phyloP scores from a whole-genome alignment of 2,888 invertebrate genomes.

The Craniophora ligustri region DNA sequence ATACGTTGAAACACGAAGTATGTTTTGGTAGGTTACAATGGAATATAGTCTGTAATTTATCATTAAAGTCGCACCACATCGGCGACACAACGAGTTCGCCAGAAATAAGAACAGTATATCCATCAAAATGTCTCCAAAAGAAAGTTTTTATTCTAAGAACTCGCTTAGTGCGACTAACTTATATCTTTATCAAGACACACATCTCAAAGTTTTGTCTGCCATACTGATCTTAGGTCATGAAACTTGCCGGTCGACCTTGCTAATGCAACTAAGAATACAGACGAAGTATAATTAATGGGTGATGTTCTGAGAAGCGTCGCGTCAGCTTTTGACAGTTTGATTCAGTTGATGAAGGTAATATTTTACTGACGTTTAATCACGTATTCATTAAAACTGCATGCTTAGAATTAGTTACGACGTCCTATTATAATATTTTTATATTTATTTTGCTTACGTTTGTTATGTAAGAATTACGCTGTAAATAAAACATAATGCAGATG shows the following conservation, averaged over 20 bases:
- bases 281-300: slow-evolving; percentile 38
- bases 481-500: slow-evolving; percentile 24
- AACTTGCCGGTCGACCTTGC: slow-evolving; percentile 44
- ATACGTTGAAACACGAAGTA: slow-evolving; percentile 3
- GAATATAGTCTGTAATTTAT: slow-evolving; percentile 20
- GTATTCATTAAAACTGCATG: slow-evolving; percentile 30
- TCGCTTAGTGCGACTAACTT: slow-evolving; percentile 30
- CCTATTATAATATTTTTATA: slow-evolving; percentile 13
- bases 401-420: slow-evolving; percentile 23
- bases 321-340: slow-evolving; percentile 61
- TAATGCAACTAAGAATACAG: slow-evolving; percentile 28
- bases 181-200: slow-evolving; percentile 41
- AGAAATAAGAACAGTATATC: slow-evolving; percentile 44
- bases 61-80: slow-evolving; percentile 14
- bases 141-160: slow-evolving; percentile 52
- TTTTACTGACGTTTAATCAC: slow-evolving; percentile 57
- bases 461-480: slow-evolving; percentile 20
- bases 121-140: slow-evolving; percentile 52
- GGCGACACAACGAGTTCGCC: slow-evolving; percentile 32
- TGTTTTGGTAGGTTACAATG: slow-evolving; percentile 7
- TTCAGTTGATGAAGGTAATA: slow-evolving; percentile 64
- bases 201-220: slow-evolving; percentile 37
- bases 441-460: not conserved
- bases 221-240: slow-evolving; percentile 31
- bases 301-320: slow-evolving; percentile 42